Evolutionary conservation across 2,888 invertebrate species (phyloP), one percentile per base, ranked within the genome.

Genomic region (Ferdinandea cuprea): DNA sequence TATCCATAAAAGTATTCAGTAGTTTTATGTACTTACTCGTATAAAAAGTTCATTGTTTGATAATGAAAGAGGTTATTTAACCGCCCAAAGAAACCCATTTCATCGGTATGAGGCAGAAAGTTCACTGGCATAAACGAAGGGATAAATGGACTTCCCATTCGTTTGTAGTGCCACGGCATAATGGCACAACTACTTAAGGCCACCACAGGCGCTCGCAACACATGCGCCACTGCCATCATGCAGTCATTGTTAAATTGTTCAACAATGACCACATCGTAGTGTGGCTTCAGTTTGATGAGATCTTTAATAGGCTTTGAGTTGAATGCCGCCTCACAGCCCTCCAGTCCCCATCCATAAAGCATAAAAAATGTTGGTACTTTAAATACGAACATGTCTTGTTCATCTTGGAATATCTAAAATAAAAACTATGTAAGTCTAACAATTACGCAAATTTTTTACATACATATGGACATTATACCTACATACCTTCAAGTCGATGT

Each of bases 211-310:
- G 92, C 93, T 17, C 92, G 88, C 19, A 94, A 91, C 86, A 93
- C 93, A 86, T 94, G 92, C 0, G 93, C 93, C 19, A 95, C 87
- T 0, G 93, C 94, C 28, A 94, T 88, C 87, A 93, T 93, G 87
- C 95, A 95, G 86, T 95, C 94, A 69, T 93, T 93, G 86, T 94
- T 94, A 87, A 95, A 95, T 58, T 92, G 92, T 89, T 96, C 95
- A 17, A 93, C 90, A 0, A 95, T 88, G 5, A 95, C 91, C 0
- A 95, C 87, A 88, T 96, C 95, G 85, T 93, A 95, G 50, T 92
- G 92, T 1, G 90, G 89, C 85, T 92, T 91, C 15, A 85, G 85
- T 5, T 58, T 74, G 3, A 89, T 73, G 1, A 89, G 72, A 13
- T 86, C 76, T 6, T 79, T 73, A 8, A 89, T 86, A 15, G 87